Conservation (phyloP, 2,888 invertebrate genomes). For the Luperina testacea region DNA sequence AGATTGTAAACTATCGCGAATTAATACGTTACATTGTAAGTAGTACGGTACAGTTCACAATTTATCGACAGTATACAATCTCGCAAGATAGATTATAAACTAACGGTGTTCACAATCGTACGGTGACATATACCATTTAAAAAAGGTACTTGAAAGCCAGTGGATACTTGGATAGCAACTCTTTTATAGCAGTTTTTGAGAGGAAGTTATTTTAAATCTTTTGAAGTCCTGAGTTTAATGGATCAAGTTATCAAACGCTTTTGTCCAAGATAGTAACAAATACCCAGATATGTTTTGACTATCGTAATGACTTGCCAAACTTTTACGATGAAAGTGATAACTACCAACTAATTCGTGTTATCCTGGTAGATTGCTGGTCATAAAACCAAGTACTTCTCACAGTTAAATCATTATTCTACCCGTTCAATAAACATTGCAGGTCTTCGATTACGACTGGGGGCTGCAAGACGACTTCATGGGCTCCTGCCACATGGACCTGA, state of each 20-base stretch:
- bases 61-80: too few relatives aligned
- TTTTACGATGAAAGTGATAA: background rate
- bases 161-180: too few relatives aligned
- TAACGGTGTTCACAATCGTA: too few relatives aligned
- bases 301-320: background rate
- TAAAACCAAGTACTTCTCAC: background rate
- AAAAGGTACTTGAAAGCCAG: too few relatives aligned
- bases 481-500: conserved; percentile 95
- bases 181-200: too few relatives aligned
- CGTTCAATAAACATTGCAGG: conserved; percentile 85
- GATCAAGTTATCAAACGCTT: background rate
- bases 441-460: conserved; percentile 99
- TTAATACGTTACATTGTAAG: too few relatives aligned
- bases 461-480: conserved; percentile 99
- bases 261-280: too few relatives aligned
- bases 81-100: too few relatives aligned
- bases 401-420: background rate
- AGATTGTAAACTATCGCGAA: too few relatives aligned
- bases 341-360: background rate
- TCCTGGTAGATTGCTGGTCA: background rate
- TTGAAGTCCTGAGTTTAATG: background rate
- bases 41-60: too few relatives aligned
- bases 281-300: background rate
- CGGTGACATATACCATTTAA: too few relatives aligned
- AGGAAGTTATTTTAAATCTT: background rate